Conservation (phyloP, 2,888 invertebrate species). For the Deroplatys truncata region DNA sequence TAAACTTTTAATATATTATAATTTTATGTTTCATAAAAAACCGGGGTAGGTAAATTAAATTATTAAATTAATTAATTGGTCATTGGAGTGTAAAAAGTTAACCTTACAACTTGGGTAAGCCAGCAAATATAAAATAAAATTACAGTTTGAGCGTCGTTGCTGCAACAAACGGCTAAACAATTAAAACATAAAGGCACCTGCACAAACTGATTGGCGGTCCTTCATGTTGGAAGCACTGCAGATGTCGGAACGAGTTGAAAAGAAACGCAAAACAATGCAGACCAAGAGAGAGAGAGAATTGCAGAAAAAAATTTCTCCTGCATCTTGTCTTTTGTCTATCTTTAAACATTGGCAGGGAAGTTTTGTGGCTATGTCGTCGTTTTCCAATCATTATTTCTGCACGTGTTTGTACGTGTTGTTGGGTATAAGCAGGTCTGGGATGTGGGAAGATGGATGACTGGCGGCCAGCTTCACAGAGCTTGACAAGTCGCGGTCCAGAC, state of each 20-base stretch:
- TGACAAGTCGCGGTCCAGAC: not conserved
- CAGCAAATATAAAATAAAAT: too few relatives aligned
- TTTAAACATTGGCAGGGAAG: too few relatives aligned
- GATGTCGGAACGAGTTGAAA: not conserved
- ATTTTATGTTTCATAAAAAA: too few relatives aligned
- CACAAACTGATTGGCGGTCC: not conserved
- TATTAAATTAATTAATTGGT: too few relatives aligned
- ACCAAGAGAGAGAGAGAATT: not conserved
- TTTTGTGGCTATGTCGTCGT: not conserved
- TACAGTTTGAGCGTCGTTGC: too few relatives aligned
- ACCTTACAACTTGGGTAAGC: too few relatives aligned
- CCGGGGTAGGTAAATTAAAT: too few relatives aligned
- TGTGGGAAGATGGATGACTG: conserved; percentile 2
- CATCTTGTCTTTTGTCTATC: not conserved
- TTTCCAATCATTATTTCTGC: not conserved
- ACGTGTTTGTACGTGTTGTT: not conserved
- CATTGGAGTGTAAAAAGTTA: too few relatives aligned
- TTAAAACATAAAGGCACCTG: not conserved
- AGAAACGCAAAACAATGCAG: not conserved
- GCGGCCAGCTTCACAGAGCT: not conserved
- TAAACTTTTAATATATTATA: too few relatives aligned
- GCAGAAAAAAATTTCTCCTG: not conserved
- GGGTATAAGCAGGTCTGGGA: not conserved
- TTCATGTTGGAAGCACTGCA: not conserved
- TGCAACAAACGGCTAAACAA: not conserved